Base-by-base conservation (phyloP, 2,888 invertebrate species). In the Meliscaeva auricollis region DNA sequence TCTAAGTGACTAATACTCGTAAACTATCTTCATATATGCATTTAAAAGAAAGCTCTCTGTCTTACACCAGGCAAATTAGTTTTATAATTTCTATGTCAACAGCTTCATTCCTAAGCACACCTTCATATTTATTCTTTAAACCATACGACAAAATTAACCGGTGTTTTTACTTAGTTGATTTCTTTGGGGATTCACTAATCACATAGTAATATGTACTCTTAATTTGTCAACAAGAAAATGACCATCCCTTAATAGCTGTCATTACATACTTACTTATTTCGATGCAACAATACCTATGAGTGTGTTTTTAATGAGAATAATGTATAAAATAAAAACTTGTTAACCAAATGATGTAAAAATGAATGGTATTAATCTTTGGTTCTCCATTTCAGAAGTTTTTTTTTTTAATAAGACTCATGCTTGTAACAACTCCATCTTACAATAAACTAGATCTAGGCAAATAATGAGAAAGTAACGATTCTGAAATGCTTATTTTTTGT, bases 151-250 rank as follows among this genome's bases (percentile, higher is more conserved):
- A 30, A 30, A n/a, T n/a, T 46, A 46, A 2, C 64, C 26, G 7
- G 11, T 30, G 11, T 64, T 8, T 15, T 32, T 30, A 64, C 46
- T 64, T 46, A 64, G 44, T 32, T 64, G 64, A 64, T 64, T 64
- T 64, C 64, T 64, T 64, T 11, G 20, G 64, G 64, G 64, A 64
- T 11, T 38, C 38, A 38, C 38, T 38, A 38, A 64, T 64, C 44
- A 46, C 64, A 64, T 46, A n/a, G 4, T 26, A 44, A 62, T 64
- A 30, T 46, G 30, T 60, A 11, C 38, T 38, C 2, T 26, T 46
- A 30, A 46, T 46, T 62, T 44, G 30, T 15, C 30, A 13, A 44
- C 44, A 44, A 35, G 13, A 6, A 30, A 15, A 46, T 64, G 64
- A 64, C 64, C 6, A 64, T 64, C 64, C 64, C 64, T 32, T 64